Base-by-base conservation (phyloP, 2,113 vertebrate species). In the Desmodus rotundus region DNA sequence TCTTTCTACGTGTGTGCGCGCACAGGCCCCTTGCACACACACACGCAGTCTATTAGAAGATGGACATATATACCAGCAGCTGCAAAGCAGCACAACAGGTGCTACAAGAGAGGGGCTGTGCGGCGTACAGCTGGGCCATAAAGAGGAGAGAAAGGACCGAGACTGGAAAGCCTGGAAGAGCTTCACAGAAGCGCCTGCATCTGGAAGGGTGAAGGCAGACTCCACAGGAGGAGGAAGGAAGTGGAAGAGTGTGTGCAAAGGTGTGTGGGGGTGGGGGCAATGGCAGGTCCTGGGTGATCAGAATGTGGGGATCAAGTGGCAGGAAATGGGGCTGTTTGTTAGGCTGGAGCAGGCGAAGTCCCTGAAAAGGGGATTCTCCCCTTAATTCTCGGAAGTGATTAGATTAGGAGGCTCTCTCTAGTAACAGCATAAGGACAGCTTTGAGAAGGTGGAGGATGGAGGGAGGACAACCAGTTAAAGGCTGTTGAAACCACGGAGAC, bases 131-230 rank as follows among this genome's bases (percentile, higher is more conserved):
- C 33, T 72, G 61, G 19, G 22, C 67, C 81, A 50, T 36, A 68
- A 89, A 58, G 74, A 38, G 87, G 45, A 91, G 68, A 70, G 16
- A 38, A 47, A 11, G 24, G 52, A 47, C 45, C 12, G 36, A 36
- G 36, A 36, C 45, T 54, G 20, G 16, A 13, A 52, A 68, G 45
- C 36, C 26, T 7, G 52, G 36, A 73, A 58, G 77, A 56, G 19
- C 47, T 36, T 31, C 56, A 43, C 20, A 45, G 36, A 85, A 17
- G 54, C 84, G 41, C 22, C 52, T 63, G 63, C 28, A 19, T 33
- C 77, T 85, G 82, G 50, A 74, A 92, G 83, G 93, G n/a, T 45
- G 50, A 63, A 63, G 78, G 41, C n/a, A 93, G 68, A 33, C 33
- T 67, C 4, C 2, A 36, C 20, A 36, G 41, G 63, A 67, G 47